Evolutionary conservation across 2,888 invertebrate species (phyloP).

Genomic region (Phengaris alcon): DNA sequence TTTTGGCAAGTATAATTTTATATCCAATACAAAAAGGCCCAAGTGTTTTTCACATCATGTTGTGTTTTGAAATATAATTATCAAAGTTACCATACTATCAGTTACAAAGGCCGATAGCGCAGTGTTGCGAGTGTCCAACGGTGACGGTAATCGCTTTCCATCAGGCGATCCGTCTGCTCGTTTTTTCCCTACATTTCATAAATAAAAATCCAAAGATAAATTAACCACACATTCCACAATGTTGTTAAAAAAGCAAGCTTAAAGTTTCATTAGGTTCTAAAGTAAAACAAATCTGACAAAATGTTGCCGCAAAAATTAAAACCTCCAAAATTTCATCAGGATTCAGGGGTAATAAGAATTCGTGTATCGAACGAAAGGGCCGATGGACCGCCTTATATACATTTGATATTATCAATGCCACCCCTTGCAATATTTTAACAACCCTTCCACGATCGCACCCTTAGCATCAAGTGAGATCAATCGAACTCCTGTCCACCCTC

Average conservation of each 20-base stretch:
- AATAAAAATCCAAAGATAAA: not conserved
- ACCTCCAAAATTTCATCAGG: conserved; percentile 17
- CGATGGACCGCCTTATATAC: conserved; percentile 42
- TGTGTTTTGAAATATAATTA: too few relatives aligned
- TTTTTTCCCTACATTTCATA: too few relatives aligned
- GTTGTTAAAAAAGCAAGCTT: not conserved
- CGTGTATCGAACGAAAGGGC: conserved; percentile 37
- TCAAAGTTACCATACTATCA: not conserved
- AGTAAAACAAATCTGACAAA: not conserved
- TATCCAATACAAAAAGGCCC: conserved; percentile 31
- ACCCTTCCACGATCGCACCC: conserved; percentile 49
- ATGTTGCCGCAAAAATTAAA: conserved; percentile 3
- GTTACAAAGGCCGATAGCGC: too few relatives aligned
- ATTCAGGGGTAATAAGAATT: conserved; percentile 22
- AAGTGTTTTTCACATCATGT: conserved; percentile 29
- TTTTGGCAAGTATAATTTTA: conserved; percentile 35
- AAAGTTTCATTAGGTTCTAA: not conserved
- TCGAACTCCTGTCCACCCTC: conserved; percentile 62
- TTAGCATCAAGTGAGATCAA: conserved; percentile 62
- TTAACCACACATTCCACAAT: not conserved
- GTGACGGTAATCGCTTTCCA: too few relatives aligned
- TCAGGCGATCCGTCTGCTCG: too few relatives aligned
- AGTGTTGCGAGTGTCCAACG: too few relatives aligned
- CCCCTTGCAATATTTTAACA: conserved; percentile 72
- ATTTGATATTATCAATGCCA: conserved; percentile 48